Evolutionary conservation across 2,888 invertebrate genomes (phyloP).

Genomic region (Formica aserva): DNA sequence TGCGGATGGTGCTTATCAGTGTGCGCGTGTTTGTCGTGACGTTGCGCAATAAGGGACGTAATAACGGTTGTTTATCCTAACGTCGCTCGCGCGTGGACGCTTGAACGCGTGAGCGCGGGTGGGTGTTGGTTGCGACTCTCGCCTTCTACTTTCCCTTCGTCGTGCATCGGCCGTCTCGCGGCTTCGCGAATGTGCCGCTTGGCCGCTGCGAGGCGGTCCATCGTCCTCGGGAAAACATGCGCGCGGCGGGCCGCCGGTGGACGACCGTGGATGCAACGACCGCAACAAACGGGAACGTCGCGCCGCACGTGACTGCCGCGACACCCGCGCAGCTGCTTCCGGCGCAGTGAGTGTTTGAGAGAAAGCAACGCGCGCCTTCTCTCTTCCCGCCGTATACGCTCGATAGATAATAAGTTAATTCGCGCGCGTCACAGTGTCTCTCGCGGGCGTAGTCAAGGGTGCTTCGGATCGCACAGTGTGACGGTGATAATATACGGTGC

Average conservation of each 20-base stretch:
- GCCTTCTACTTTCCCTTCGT: slow-evolving; percentile 1
- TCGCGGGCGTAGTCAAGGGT: not conserved
- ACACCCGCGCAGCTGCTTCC: slow-evolving; percentile 64
- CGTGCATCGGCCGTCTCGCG: slow-evolving; percentile 33
- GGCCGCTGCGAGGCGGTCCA: slow-evolving; percentile 64
- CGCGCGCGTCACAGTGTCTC: not conserved
- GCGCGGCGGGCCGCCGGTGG: slow-evolving; percentile 69
- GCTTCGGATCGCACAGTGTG: slow-evolving; percentile 26
- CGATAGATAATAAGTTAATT: not conserved
- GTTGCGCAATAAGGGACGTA: not conserved
- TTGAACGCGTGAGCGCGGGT: slow-evolving; percentile 45
- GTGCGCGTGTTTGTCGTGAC: not conserved
- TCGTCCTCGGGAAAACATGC: slow-evolving; percentile 69
- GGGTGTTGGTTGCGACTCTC: slow-evolving; percentile 25
- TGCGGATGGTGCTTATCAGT: slow-evolving; percentile 53
- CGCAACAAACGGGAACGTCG: slow-evolving; percentile 58
- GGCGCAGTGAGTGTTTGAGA: slow-evolving; percentile 70
- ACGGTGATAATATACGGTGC: slow-evolving; percentile 18
- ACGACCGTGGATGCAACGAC: slow-evolving; percentile 57
- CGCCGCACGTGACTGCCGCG: slow-evolving; percentile 72
- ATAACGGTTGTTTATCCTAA: not conserved
- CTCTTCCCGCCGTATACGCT: not conserved
- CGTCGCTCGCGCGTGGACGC: slow-evolving; percentile 53
- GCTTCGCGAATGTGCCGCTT: slow-evolving; percentile 65
- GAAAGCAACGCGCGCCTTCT: slow-evolving; percentile 64